These are phyloP conservation scores for Goniozus legneri DNA, from an alignment of 1,140 invertebrate genomes.

Conservation along the genomic window DNA sequence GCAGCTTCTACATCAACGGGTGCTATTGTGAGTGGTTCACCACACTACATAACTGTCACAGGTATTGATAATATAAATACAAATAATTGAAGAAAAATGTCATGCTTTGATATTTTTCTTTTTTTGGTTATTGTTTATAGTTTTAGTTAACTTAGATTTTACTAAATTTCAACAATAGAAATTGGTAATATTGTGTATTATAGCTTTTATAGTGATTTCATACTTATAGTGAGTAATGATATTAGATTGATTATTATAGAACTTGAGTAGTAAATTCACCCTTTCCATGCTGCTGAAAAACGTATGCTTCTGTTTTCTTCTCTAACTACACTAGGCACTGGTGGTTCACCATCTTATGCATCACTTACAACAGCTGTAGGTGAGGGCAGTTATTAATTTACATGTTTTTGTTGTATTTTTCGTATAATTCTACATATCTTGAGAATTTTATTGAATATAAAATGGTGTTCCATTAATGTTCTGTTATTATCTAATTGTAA, in stretches of 20 bases:
- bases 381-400: conserved; percentile 45
- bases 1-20: conserved; percentile 47
- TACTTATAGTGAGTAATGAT: no score
- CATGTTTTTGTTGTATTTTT: background rate
- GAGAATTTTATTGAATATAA: no score
- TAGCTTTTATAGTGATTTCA: no score
- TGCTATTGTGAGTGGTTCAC: conserved; percentile 50
- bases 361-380: conserved; percentile 54
- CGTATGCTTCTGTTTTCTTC: conserved; percentile 41
- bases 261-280: conserved; percentile 35
- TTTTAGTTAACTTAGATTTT: conserved; percentile 2
- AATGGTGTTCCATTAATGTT: no score
- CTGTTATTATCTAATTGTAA: no score
- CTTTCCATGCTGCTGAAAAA: conserved; percentile 41
- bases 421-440: no score
- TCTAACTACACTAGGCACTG: conserved; percentile 47
- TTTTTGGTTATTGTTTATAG: background rate
- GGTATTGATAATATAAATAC: conserved; percentile 35
- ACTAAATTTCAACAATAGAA: no score
- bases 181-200: no score
- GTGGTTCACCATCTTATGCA: conserved; percentile 50
- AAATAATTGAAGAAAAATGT: background rate
- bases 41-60: conserved; percentile 57
- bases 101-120: conserved; percentile 5
- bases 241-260: no score